Base-by-base conservation (phyloP, 2,888 invertebrate genomes). In the Lamproptera curius region DNA sequence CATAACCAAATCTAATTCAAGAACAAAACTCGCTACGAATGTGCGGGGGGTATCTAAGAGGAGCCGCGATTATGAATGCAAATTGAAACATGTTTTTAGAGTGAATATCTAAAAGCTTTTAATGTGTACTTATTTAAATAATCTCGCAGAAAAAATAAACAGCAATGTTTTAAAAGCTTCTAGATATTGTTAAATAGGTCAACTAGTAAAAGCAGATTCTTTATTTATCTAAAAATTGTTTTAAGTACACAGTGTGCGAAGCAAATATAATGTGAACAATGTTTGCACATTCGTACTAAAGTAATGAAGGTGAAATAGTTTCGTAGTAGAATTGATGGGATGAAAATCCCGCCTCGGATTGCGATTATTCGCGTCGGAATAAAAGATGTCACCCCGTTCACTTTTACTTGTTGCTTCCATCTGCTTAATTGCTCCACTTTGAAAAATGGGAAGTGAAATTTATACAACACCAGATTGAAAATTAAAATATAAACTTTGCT, bases 401-500 rank as follows among this genome's bases (percentile, higher is more conserved):
- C n/a, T 11, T 31, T 31, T 31, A 31, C 31, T 31, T 31, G 31
- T 31, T 31, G 31, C 31, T 31, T 31, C 31, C n/a, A 31, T 31
- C 31, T 31, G 31, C 31, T 31, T 31, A 31, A 31, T 31, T 31
- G 31, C 31, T 31, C 31, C 11, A 11, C 31, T 31, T 31, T 31
- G 4, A 31, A 31, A 11, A 31, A 31, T 11, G 31, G 2, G 31
- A 31, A 31, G n/a, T 31, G n/a, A 31, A 31, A 31, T 31, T 11
- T n/a, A 11, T n/a, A 9, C 31, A 13, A 31, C 31, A 13, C 6
- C 13, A 13, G 31, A 31, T 31, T 2, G 31, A 13, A 31, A 31
- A 31, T 31, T 28, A n/a, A n/a, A n/a, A n/a, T n/a, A n/a, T n/a
- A n/a, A n/a, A n/a, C n/a, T n/a, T n/a, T n/a, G n/a, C n/a, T n/a